These are phyloP conservation scores for Parapristionchus giblindavisi DNA, from an alignment of 2,888 invertebrate species.

Conservation along the genomic window DNA sequence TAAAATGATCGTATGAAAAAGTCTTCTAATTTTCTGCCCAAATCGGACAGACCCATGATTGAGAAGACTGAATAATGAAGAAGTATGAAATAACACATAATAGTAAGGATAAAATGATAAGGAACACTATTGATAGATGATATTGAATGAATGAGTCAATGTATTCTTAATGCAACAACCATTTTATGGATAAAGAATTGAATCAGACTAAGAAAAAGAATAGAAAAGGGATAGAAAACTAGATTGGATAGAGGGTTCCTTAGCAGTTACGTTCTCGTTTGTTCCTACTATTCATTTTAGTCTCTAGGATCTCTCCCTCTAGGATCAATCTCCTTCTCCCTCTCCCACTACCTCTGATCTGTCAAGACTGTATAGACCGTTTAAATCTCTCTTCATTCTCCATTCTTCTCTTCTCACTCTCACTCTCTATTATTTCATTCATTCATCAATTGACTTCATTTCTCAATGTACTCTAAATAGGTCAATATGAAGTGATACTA, in stretches of 20 bases:
- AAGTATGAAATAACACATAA: not conserved
- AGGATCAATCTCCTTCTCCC: no score
- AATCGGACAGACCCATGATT: slow-evolving; percentile 6
- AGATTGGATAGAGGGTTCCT: not conserved
- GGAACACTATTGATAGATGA: not conserved
- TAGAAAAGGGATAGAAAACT: not conserved
- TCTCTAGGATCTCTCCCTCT: no score
- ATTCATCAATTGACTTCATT: no score
- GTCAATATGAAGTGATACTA: not conserved
- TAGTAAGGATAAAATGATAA: not conserved
- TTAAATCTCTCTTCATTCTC: no score
- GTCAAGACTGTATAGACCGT: no score
- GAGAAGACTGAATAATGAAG: not conserved
- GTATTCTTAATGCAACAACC: no score
- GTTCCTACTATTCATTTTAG: not conserved
- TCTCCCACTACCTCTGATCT: not conserved
- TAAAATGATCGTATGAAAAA: slow-evolving; percentile 55
- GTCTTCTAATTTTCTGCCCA: slow-evolving; percentile 46
- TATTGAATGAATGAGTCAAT: no score
- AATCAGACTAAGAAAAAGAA: not conserved
- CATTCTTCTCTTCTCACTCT: no score
- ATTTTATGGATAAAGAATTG: not conserved
- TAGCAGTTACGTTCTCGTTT: not conserved
- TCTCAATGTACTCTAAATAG: no score
- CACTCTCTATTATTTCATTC: no score